Evolutionary conservation across 2,888 invertebrate genomes (phyloP).

Genomic region (Acanthococcus lagerstroemiae): DNA sequence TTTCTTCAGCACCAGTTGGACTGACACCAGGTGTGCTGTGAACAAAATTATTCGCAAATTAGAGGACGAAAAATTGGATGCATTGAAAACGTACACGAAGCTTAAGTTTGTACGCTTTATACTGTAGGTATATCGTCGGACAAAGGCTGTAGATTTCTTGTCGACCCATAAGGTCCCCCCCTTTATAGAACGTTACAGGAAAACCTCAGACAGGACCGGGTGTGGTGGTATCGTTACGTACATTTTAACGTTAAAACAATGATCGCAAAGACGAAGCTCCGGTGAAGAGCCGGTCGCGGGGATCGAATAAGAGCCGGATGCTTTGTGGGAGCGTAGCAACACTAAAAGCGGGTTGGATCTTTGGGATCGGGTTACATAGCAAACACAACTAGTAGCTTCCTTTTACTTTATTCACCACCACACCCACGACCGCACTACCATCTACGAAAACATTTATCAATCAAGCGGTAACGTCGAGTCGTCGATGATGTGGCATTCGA

Average conservation of each 20-base stretch:
- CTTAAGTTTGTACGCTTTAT: too few relatives aligned
- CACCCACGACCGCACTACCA: slow-evolving; percentile 11
- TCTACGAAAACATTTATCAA: slow-evolving; percentile 28
- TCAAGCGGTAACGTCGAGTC: slow-evolving; percentile 27
- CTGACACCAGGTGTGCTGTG: slow-evolving; percentile 35
- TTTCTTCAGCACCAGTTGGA: slow-evolving; percentile 34
- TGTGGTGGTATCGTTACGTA: slow-evolving; percentile 23
- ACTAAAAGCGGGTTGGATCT: slow-evolving; percentile 29
- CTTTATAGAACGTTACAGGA: background rate
- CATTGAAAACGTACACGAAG: background rate
- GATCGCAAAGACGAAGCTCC: slow-evolving; percentile 20
- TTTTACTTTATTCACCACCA: slow-evolving; percentile 29
- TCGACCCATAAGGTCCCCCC: background rate
- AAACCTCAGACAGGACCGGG: slow-evolving; percentile 2
- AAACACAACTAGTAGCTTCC: slow-evolving; percentile 31
- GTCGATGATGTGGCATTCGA: slow-evolving; percentile 24
- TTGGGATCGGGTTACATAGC: slow-evolving; percentile 29
- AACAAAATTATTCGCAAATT: background rate
- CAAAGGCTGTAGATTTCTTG: background rate
- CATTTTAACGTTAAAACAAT: slow-evolving; percentile 25
- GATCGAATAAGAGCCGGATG: slow-evolving; percentile 30
- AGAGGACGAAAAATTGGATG: background rate
- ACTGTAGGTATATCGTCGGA: background rate
- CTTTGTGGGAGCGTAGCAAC: slow-evolving; percentile 30
- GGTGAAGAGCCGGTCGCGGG: slow-evolving; percentile 13